A percentile compares a stretch with the other conserved stretches of the same genome.
Conservation (phyloP, 1,140 invertebrate species). For the Antheraea pernyi region DNA sequence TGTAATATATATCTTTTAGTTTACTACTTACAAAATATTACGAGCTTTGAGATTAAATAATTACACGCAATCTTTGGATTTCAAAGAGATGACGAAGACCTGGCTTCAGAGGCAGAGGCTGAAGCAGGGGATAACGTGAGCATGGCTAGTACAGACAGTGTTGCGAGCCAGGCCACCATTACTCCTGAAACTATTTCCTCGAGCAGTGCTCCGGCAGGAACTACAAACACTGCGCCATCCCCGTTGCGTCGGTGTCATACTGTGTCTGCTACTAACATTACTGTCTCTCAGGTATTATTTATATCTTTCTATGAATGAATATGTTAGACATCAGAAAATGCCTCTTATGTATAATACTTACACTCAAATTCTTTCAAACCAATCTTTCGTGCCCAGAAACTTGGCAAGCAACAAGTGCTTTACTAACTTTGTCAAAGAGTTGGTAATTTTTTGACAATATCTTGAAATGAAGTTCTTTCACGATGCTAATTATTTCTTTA, state of each 20-base stretch:
- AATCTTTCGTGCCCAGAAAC: too few relatives aligned
- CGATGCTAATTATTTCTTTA: too few relatives aligned
- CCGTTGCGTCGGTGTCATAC: conserved; percentile 55
- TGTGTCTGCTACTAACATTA: conserved; percentile 42
- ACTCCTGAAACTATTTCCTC: conserved; percentile 55
- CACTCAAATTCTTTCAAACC: too few relatives aligned
- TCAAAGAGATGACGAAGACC: conserved; percentile 49
- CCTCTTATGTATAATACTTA: too few relatives aligned
- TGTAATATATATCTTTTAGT: too few relatives aligned
- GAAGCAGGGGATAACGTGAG: conserved; percentile 48
- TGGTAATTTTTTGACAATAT: too few relatives aligned
- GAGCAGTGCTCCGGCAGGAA: conserved; percentile 53
- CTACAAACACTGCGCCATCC: conserved; percentile 33
- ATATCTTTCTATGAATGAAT: background rate
- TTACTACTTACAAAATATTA: too few relatives aligned
- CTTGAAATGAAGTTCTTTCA: too few relatives aligned
- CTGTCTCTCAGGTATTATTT: conserved; percentile 31
- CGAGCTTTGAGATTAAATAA: too few relatives aligned
- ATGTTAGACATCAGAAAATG: too few relatives aligned
- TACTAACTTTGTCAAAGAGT: too few relatives aligned
- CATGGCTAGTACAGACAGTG: conserved; percentile 55
- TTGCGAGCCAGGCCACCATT: conserved; percentile 58
- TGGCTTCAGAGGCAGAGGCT: conserved; percentile 45
- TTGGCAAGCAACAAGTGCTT: too few relatives aligned
- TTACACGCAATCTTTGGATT: background rate